Conservation (phyloP, 1,140 invertebrate species). For the Drosophila kikkawai region DNA sequence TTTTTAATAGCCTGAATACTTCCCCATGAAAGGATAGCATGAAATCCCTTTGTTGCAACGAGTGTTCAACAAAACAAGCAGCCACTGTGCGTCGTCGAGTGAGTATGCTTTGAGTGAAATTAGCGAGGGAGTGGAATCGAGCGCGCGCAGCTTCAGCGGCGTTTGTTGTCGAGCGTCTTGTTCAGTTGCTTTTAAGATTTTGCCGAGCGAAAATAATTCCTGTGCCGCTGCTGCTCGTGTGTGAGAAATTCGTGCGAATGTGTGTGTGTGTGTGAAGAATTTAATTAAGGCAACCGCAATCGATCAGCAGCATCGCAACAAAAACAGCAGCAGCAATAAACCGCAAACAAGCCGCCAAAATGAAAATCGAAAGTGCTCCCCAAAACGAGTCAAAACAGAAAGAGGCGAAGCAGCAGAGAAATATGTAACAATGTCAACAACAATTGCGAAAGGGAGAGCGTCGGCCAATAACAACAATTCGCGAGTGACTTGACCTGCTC, state of each 20-base stretch:
- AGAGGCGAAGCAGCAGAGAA: conserved; percentile 31
- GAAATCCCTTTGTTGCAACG: not conserved
- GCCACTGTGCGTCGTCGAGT: conserved; percentile 19
- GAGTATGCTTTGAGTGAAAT: conserved; percentile 48
- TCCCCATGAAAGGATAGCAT: not conserved
- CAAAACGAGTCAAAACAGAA: conserved; percentile 38
- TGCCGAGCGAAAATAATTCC: conserved; percentile 80
- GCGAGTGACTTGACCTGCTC: conserved; percentile 68
- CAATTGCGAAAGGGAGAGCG: conserved; percentile 31
- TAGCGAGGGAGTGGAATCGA: conserved; percentile 25
- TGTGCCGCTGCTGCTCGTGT: conserved; percentile 50
- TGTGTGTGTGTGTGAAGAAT: conserved; percentile 45
- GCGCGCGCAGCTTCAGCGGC: conserved; percentile 60
- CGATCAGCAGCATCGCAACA: conserved; percentile 51
- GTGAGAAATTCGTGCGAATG: conserved; percentile 53
- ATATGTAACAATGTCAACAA: conserved; percentile 76
- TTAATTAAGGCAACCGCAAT: conserved; percentile 58
- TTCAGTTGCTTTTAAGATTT: conserved; percentile 84
- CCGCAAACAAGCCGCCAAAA: conserved; percentile 43
- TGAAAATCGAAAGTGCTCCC: conserved; percentile 64
- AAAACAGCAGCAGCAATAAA: conserved; percentile 39
- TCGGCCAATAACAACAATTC: conserved; percentile 40
- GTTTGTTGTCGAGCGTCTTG: conserved; percentile 68
- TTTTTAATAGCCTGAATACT: not conserved
- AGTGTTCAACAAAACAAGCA: not conserved